Conservation (phyloP, 30 jellyfish, hydroid and myxozoan species). For the Hydractinia symbiolongicarpus region DNA sequence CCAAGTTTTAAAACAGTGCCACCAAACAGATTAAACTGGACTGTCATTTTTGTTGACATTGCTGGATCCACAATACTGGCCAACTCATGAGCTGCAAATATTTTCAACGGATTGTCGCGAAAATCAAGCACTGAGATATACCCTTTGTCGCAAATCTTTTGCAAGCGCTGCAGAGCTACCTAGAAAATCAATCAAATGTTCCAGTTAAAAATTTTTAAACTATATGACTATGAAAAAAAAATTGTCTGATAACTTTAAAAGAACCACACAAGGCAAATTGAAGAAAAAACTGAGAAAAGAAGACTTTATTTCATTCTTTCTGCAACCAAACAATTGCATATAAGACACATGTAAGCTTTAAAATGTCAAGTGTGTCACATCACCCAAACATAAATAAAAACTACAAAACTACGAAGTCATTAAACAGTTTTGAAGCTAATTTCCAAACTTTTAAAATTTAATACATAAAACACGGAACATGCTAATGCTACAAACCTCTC, state of each 20-base stretch:
- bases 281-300: too few relatives aligned
- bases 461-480: too few relatives aligned
- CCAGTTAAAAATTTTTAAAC: neutral
- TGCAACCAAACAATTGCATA: too few relatives aligned
- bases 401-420: too few relatives aligned
- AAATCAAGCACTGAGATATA: conserved; percentile 82
- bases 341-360: too few relatives aligned
- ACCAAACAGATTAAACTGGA: conserved; percentile 83
- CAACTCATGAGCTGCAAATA: conserved; percentile 89
- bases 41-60: conserved; percentile 92
- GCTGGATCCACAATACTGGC: conserved; percentile 89
- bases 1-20: conserved; percentile 86
- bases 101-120: conserved; percentile 67
- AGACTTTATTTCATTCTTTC: too few relatives aligned
- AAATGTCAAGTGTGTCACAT: too few relatives aligned
- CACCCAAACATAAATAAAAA: too few relatives aligned
- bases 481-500: conserved; percentile 35
- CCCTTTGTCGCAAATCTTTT: conserved; percentile 82
- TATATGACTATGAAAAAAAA: neutral
- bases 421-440: too few relatives aligned
- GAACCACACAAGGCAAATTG: too few relatives aligned
- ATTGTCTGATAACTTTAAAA: neutral
- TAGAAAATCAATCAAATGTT: neutral
- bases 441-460: too few relatives aligned
- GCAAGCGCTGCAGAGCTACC: conserved; percentile 68